Base-by-base conservation (phyloP, 1,140 invertebrate genomes). In the Pseudomyrmex dendroicus region DNA sequence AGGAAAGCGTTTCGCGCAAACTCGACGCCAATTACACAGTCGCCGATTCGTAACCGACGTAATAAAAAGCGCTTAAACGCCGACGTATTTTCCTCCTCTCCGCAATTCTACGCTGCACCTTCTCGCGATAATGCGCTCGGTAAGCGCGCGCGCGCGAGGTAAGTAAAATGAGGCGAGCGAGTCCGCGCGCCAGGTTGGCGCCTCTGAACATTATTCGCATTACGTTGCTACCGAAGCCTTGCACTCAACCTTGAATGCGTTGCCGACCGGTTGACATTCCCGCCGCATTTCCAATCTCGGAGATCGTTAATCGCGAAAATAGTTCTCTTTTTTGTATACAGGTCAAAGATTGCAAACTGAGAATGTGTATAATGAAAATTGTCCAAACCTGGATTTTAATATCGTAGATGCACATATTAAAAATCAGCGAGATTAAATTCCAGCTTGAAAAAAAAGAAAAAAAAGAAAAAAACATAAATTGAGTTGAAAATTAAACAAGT, bases 41-140 rank as follows among this genome's bases (percentile, higher is more conserved):
- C 82, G 52, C 7, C 8, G 52, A 76, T 85, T 64, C 57, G 64
- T 82, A 84, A 61, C 20, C n/a, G 44, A 50, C 46, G 59, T 44
- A 64, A 86, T 86, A 86, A 86, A 86, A 85, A 86, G 52, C 64
- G 35, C 15, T 70, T 64, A 66, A 86, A 76, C 62, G 48, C 12
- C 62, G 20, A 44, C 17, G 63, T 61, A 59, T 82, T 88, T 80
- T 59, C 66, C 74, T 35, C 12, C n/a, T 46, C 59, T 35, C 17
- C 20, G 86, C 50, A 50, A 85, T 83, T 83, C 82, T 22, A 44
- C 56, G 67, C 15, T 56, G 56, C 46, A 46, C 13, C 73, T 76
- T 64, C n/a, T 12, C 12, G 20, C 48, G 25, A 67, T 83, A 83
- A 83, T 76, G 25, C 66, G 20, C 20, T 20, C 20, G 20, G 20